Evolutionary conservation across 2,888 invertebrate species (phyloP).

Genomic region (Megastigmus dorsalis): DNA sequence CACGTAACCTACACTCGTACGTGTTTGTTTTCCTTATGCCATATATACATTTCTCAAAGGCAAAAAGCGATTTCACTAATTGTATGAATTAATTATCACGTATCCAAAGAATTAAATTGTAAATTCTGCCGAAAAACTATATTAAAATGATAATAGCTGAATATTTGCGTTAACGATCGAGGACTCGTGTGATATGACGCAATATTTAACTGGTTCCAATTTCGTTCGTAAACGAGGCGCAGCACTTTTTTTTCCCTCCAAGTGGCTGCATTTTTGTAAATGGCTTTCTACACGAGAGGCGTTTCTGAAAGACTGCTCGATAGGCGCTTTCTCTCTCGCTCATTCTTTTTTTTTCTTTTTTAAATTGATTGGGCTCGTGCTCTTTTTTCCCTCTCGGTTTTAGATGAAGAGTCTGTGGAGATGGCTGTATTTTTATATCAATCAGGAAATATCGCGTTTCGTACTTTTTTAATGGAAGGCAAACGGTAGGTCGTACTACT

Average conservation of each 20-base stretch:
- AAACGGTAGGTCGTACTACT: too few relatives aligned
- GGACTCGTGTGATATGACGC: neutral
- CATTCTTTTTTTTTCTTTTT: neutral
- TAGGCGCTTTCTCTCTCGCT: slow-evolving; percentile 41
- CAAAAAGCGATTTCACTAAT: too few relatives aligned
- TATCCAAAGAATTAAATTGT: too few relatives aligned
- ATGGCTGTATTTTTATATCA: slow-evolving; percentile 16
- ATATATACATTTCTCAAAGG: too few relatives aligned
- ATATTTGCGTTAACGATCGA: neutral
- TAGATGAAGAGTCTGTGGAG: neutral
- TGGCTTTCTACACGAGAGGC: slow-evolving; percentile 5
- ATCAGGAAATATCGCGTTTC: neutral
- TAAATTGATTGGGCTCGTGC: neutral
- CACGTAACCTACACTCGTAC: too few relatives aligned
- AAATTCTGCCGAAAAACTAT: too few relatives aligned
- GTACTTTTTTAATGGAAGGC: too few relatives aligned
- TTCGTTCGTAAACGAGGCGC: neutral
- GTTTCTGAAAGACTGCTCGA: slow-evolving; percentile 2
- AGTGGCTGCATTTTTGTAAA: slow-evolving; percentile 8
- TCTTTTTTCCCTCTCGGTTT: slow-evolving; percentile 19
- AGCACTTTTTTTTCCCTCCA: slow-evolving; percentile 23
- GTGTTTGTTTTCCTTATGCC: too few relatives aligned
- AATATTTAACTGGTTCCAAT: neutral
- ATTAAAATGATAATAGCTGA: too few relatives aligned
- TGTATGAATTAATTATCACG: too few relatives aligned